Conservation (phyloP, 1,140 invertebrate species). For the Belonocnema kinseyi region DNA sequence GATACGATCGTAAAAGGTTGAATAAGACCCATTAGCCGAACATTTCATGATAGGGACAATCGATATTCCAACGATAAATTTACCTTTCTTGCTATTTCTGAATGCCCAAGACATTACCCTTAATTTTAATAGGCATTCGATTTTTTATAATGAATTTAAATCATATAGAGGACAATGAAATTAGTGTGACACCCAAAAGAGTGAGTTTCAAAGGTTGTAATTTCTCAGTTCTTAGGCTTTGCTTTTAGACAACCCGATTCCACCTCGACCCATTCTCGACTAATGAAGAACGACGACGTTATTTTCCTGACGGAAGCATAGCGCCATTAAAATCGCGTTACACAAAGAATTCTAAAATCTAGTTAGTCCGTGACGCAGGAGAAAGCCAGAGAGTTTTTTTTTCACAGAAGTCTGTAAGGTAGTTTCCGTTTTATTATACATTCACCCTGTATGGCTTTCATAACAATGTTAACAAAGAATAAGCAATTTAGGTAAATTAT, state of each 20-base stretch:
- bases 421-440: conserved; percentile 3
- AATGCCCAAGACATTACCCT: background rate
- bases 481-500: conserved; percentile 10
- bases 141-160: no score
- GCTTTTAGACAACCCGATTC: conserved; percentile 10
- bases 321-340: conserved; percentile 40
- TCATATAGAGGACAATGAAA: background rate
- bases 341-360: conserved; percentile 26
- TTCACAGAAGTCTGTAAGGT: background rate
- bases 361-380: background rate
- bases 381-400: background rate
- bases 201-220: conserved; percentile 15
- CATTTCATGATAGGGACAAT: conserved; percentile 18
- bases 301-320: conserved; percentile 35
- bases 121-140: background rate
- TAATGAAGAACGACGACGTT: conserved; percentile 45
- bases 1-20: conserved; percentile 51
- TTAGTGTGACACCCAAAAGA: background rate
- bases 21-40: conserved; percentile 53
- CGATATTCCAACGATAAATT: conserved; percentile 45
- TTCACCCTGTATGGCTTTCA: background rate
- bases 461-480: background rate
- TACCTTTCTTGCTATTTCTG: conserved; percentile 32
- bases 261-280: conserved; percentile 22
- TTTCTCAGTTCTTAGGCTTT: background rate